These are phyloP conservation scores for Rallus limicola DNA, from an alignment of 2,113 vertebrate genomes.

Conservation along the genomic window DNA sequence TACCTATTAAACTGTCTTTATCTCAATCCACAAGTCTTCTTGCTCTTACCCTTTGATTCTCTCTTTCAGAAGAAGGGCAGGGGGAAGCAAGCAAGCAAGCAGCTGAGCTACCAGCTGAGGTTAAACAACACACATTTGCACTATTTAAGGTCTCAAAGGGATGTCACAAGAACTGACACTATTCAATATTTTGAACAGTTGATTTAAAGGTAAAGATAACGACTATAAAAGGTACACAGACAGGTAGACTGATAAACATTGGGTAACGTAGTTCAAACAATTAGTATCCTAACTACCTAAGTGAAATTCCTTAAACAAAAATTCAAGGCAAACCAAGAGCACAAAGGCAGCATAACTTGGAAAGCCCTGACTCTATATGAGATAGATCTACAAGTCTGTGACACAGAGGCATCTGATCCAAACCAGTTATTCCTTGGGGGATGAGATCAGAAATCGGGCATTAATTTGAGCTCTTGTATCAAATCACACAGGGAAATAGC, in stretches of 20 bases:
- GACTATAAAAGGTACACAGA: background rate
- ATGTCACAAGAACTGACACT: background rate
- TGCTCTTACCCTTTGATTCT: background rate
- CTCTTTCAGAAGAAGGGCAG: background rate
- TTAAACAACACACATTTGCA: background rate
- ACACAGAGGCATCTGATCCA: background rate
- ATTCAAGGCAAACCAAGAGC: background rate
- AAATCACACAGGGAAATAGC: background rate
- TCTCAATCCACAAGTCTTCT: background rate
- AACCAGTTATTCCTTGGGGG: background rate
- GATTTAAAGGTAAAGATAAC: background rate
- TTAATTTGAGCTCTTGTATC: background rate
- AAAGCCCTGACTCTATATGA: background rate
- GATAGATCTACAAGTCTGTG: background rate
- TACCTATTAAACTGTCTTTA: background rate
- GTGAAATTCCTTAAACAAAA: background rate
- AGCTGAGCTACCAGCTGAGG: background rate
- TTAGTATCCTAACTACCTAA: background rate
- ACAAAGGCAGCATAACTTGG: background rate
- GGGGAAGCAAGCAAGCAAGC: no score
- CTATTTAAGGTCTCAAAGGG: background rate
- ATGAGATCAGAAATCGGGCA: background rate
- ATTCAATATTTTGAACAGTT: background rate
- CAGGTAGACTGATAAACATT: background rate
- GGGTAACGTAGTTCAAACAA: rapidly evolving